A percentile compares a stretch with the other conserved stretches of the same genome.
Evolutionary conservation across 2,888 invertebrate species (phyloP).

Genomic region (Agriopis leucophaearia): DNA sequence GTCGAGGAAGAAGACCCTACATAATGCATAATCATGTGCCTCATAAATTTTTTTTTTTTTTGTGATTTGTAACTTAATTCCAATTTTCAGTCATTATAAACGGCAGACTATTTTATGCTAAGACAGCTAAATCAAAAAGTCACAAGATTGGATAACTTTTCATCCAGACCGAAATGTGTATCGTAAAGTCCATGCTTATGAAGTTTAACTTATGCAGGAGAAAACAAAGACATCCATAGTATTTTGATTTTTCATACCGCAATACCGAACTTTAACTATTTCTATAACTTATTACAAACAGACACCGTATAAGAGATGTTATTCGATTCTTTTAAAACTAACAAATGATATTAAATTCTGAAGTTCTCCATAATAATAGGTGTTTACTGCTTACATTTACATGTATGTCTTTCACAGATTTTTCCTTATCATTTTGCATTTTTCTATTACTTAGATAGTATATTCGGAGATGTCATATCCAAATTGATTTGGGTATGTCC

Average conservation of each 20-base stretch:
- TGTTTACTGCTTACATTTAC: constrained; percentile 15
- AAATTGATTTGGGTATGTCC: constrained; percentile 30
- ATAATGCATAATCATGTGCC: too few relatives aligned
- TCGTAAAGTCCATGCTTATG: too few relatives aligned
- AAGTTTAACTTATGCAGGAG: too few relatives aligned
- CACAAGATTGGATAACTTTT: neutral
- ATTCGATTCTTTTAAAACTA: neutral
- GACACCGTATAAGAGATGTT: neutral
- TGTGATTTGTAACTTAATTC: too few relatives aligned
- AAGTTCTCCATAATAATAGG: constrained; percentile 9
- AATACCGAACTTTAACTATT: neutral
- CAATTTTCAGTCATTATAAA: neutral
- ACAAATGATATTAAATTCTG: constrained; percentile 30
- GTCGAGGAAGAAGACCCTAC: too few relatives aligned
- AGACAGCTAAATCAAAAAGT: neutral
- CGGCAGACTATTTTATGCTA: neutral
- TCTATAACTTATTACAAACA: neutral
- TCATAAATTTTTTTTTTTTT: too few relatives aligned
- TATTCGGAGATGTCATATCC: constrained; percentile 16
- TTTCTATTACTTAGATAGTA: constrained; percentile 2
- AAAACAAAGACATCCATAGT: too few relatives aligned
- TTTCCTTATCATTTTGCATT: constrained; percentile 15
- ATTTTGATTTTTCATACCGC: neutral
- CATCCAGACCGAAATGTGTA: too few relatives aligned
- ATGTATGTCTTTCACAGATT: constrained; percentile 22